Evolutionary conservation across 2,888 invertebrate genomes (phyloP).

Genomic region (Lymantria dispar): DNA sequence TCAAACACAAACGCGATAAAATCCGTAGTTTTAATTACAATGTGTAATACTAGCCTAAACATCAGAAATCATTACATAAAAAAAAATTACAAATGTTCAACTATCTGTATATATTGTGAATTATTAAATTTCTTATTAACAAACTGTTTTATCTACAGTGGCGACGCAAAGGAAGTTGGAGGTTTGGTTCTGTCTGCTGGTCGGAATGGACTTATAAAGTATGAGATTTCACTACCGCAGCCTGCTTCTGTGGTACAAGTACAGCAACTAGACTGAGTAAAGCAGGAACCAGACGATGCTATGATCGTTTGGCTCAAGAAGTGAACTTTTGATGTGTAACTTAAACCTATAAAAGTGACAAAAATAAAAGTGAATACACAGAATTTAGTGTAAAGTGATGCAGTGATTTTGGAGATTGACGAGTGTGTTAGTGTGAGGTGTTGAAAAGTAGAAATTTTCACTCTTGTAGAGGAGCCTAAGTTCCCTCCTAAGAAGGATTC

Average conservation of each 20-base stretch:
- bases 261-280: constrained; percentile 73
- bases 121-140: no score
- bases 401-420: neutral
- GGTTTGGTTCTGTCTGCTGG: constrained; percentile 68
- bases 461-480: no score
- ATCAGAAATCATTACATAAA: no score
- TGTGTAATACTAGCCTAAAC: no score
- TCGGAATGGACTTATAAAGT: constrained; percentile 79
- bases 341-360: neutral
- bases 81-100: no score
- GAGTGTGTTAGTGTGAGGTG: constrained; percentile 1
- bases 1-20: no score
- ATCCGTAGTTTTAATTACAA: no score
- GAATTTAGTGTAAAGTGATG: neutral
- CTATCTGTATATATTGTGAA: no score
- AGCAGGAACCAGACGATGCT: constrained; percentile 35
- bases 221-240: constrained; percentile 81
- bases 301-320: constrained; percentile 33
- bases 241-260: constrained; percentile 74
- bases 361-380: neutral
- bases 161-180: constrained; percentile 70
- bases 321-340: constrained; percentile 13
- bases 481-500: no score
- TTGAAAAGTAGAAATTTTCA: neutral
- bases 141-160: constrained; percentile 35